These are phyloP conservation scores for Grapholita molesta DNA, from an alignment of 1,140 invertebrate species.

Conservation along the genomic window DNA sequence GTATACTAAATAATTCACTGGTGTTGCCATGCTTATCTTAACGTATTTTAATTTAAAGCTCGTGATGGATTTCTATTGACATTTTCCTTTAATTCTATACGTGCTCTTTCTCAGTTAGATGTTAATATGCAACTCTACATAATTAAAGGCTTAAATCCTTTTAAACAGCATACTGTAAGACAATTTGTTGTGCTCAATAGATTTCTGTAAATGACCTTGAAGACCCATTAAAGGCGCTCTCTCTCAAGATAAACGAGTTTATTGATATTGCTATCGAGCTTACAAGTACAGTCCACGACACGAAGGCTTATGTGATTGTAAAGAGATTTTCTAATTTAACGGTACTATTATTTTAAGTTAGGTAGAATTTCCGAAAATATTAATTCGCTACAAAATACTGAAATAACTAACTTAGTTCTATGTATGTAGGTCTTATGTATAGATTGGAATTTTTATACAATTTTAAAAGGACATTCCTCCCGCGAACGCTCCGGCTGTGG, in stretches of 20 bases:
- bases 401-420: no score
- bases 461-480: no score
- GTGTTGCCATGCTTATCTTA: not conserved
- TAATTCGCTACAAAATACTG: no score
- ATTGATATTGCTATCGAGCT: constrained; percentile 39
- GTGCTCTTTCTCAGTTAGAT: not conserved
- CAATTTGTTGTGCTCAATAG: not conserved
- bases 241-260: constrained; percentile 44
- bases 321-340: not conserved
- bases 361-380: not conserved
- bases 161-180: no score
- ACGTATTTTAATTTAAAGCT: not conserved
- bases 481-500: no score
- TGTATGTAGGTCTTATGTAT: no score
- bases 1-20: not conserved
- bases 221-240: constrained; percentile 37
- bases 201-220: constrained; percentile 28
- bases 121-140: no score
- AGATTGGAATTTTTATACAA: no score
- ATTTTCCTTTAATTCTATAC: not conserved
- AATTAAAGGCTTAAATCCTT: no score
- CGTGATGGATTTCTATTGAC: not conserved
- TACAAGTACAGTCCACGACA: not conserved
- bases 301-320: not conserved
- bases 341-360: not conserved